These are phyloP conservation scores for Xenotilapia longispinis DNA, from an alignment of 2,113 vertebrate genomes.

Conservation along the genomic window DNA sequence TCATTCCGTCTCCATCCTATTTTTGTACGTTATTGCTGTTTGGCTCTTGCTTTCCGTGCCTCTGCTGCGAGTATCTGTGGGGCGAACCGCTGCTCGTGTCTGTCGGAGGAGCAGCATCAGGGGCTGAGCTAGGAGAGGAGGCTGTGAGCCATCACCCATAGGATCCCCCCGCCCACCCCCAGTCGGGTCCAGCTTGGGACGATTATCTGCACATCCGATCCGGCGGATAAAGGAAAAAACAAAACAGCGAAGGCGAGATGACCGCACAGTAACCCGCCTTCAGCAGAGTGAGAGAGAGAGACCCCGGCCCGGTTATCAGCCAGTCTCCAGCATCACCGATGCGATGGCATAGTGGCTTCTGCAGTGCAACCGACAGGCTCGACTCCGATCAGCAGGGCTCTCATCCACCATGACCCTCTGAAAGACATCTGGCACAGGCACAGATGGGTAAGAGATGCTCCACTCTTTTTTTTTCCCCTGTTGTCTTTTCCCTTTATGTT, in stretches of 20 bases:
- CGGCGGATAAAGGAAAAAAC: neutral
- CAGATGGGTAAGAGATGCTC: constrained; percentile 67
- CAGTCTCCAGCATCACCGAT: constrained; percentile 36
- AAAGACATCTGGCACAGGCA: constrained; percentile 59
- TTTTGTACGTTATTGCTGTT: neutral
- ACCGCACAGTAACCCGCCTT: neutral
- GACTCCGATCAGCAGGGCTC: constrained; percentile 23
- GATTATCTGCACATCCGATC: neutral
- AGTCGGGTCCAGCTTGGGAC: constrained; percentile 7
- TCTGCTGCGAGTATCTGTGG: neutral
- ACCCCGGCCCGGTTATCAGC: neutral
- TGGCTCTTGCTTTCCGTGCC: neutral
- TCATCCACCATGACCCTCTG: constrained; percentile 57
- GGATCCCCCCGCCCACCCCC: neutral
- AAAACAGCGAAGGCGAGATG: neutral
- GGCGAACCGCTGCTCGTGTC: neutral
- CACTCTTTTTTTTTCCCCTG: neutral
- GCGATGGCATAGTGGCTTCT: constrained; percentile 38
- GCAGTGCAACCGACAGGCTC: neutral
- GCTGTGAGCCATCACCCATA: neutral
- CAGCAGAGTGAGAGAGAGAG: neutral
- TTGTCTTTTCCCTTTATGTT: neutral
- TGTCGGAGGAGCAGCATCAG: neutral
- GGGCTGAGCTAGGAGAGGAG: neutral
- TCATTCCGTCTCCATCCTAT: constrained; percentile 21